phyloP scores from a whole-genome alignment of 1,140 invertebrate species.

The Xylocopa sonorina region DNA sequence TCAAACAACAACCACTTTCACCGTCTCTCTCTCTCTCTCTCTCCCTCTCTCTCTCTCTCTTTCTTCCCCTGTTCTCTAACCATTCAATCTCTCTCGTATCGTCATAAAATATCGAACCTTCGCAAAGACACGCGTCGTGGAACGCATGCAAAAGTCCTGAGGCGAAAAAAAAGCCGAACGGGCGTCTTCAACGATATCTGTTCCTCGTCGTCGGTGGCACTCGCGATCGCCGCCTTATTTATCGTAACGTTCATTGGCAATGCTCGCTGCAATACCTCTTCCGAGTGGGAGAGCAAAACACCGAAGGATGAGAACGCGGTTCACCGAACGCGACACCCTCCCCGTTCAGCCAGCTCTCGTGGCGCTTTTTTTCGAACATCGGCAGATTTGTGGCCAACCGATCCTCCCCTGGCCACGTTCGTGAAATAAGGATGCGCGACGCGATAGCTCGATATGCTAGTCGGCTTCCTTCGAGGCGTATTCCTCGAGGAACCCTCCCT shows the following conservation, averaged over 20 bases:
- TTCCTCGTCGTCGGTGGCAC: slow-evolving; percentile 7
- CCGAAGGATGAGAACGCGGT: neutral
- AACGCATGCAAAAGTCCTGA: neutral
- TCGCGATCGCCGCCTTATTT: slow-evolving; percentile 34
- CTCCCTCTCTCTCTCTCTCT: too few species aligned
- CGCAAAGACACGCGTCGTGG: neutral
- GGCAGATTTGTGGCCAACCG: slow-evolving; percentile 53
- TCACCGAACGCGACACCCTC: neutral
- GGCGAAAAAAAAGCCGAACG: neutral
- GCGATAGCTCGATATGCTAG: slow-evolving; percentile 56
- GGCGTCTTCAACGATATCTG: neutral
- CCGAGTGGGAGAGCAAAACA: slow-evolving; percentile 11
- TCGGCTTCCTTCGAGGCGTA: slow-evolving; percentile 64
- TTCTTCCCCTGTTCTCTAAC: too few species aligned
- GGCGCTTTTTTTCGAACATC: slow-evolving; percentile 21
- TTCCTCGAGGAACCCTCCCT: slow-evolving; percentile 60
- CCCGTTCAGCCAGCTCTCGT: neutral
- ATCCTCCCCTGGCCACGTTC: slow-evolving; percentile 26
- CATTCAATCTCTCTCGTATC: neutral
- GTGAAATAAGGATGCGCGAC: slow-evolving; percentile 60
- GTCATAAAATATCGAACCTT: neutral
- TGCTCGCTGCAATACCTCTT: slow-evolving; percentile 29
- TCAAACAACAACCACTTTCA: neutral
- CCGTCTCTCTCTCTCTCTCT: neutral
- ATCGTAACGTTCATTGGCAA: slow-evolving; percentile 48